Conservation (phyloP, 2,797 vertebrate species). For the Uromys caudimaculatus region DNA sequence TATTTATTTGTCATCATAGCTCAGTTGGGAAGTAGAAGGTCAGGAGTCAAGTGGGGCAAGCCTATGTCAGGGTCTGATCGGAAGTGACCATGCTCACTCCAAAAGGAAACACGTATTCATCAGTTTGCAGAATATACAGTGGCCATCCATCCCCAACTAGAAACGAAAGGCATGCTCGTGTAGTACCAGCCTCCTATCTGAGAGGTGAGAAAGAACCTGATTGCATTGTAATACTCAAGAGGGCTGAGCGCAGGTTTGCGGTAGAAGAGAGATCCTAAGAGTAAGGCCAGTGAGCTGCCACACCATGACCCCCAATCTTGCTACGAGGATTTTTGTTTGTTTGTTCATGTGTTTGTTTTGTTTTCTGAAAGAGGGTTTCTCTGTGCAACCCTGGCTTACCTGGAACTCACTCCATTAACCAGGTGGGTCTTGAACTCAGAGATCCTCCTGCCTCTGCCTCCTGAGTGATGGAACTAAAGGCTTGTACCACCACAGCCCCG, state of each 20-base stretch:
- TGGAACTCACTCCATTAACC: neutral
- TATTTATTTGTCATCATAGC: neutral
- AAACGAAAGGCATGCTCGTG: constrained; percentile 1
- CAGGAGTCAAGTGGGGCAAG: neutral
- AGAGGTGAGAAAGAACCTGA: neutral
- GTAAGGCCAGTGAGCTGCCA: neutral
- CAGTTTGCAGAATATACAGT: neutral
- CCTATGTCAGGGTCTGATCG: neutral
- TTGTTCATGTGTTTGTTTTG: neutral
- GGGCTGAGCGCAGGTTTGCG: neutral
- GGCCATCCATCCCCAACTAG: neutral
- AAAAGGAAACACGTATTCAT: neutral
- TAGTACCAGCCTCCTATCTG: neutral
- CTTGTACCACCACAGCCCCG: neutral
- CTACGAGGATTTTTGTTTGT: neutral
- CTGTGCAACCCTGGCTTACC: neutral
- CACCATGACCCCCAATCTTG: neutral
- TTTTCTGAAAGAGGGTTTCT: neutral
- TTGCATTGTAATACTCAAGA: constrained; percentile 13
- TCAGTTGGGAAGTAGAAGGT: neutral
- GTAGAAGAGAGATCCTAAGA: neutral
- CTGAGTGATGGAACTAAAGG: neutral
- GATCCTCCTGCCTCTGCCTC: neutral
- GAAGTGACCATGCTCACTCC: neutral
- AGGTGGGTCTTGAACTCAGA: neutral